Base-by-base conservation (phyloP, 2,113 vertebrate species). In the Dicerorhinus sumatrensis region DNA sequence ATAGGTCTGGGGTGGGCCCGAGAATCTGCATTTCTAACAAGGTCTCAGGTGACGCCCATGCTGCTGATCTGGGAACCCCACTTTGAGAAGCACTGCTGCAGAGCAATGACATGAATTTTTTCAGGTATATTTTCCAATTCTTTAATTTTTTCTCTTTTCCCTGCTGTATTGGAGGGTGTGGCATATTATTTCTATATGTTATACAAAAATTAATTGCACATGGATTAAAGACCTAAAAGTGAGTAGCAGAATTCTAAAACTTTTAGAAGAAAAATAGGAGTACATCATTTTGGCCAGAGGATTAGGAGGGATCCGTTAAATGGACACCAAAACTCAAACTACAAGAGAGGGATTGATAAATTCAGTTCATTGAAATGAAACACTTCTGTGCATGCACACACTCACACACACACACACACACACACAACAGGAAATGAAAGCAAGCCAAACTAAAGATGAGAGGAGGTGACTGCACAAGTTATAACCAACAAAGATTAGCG, bases 331-430 rank as follows among this genome's bases (percentile, higher is more conserved):
- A 63, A 70, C 51, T 70, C 93, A 54, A 18, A 39, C 27, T 60
- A 29, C 69, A 16, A 29, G 83, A n/a, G 39, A 73, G 29, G 67
- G 51, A 31, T 13, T 23, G 67, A 31, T 17, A 23, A 70, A n/a
- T 3, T 62, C 51, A 14, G 21, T 54, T 42, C 16, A 58, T 8
- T 31, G 2, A 70, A 85, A 85, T 18, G 13, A 16, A 36, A 10
- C 23, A 14, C 7, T 80, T 79, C 29, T 36, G 63, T 0, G 0
- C 5, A 27, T 3, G 12, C 23, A 2, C 21, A 5, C 3, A 31
- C 62, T 13, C 12, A 21, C 18, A 6, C 51, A 20, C 36, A 29
- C 56, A 8, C 8, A 6, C 23, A 20, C 2, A 1, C 42, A 4
- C 51, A 23, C 76, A 18, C 23, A 10, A 29, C 42, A 17, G 17